Evolutionary conservation across 1,140 invertebrate species (phyloP).

Genomic region (Micrasema minimum): DNA sequence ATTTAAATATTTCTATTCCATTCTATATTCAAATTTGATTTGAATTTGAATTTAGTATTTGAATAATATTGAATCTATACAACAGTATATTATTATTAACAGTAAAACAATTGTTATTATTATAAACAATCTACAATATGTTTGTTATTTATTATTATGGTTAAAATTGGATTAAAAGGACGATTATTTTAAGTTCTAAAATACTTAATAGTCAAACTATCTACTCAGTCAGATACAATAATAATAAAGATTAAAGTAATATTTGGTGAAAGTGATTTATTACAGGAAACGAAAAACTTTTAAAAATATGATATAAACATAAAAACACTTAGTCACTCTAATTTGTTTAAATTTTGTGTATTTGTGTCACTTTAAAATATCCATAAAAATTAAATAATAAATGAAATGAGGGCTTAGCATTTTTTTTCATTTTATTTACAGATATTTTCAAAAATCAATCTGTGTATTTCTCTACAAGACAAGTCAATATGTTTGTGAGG

Average conservation of each 20-base stretch:
- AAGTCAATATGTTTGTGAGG: too few relatives aligned
- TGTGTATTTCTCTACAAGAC: too few relatives aligned
- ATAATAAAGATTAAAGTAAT: slow-evolving; percentile 17
- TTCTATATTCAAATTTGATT: slow-evolving; percentile 5
- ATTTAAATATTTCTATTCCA: not conserved
- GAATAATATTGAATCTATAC: slow-evolving; percentile 22
- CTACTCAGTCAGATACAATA: slow-evolving; percentile 39
- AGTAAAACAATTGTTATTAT: too few relatives aligned
- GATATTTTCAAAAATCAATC: too few relatives aligned
- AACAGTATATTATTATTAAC: slow-evolving; percentile 15
- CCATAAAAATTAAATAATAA: too few relatives aligned
- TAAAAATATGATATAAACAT: too few relatives aligned
- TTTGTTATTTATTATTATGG: slow-evolving; percentile 8
- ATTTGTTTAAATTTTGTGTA: too few relatives aligned
- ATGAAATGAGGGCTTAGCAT: too few relatives aligned
- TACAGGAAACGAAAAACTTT: too few relatives aligned
- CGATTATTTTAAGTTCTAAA: slow-evolving; percentile 24
- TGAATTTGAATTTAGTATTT: slow-evolving; percentile 21
- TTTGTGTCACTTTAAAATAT: too few relatives aligned
- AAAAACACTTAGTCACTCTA: too few relatives aligned
- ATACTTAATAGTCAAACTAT: slow-evolving; percentile 13
- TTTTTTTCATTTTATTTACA: too few relatives aligned
- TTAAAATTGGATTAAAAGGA: slow-evolving; percentile 31
- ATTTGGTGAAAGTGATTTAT: not conserved
- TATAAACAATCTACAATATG: slow-evolving; percentile 30